Conservation (phyloP, 2,113 vertebrate species). For the Megaptera novaeangliae region DNA sequence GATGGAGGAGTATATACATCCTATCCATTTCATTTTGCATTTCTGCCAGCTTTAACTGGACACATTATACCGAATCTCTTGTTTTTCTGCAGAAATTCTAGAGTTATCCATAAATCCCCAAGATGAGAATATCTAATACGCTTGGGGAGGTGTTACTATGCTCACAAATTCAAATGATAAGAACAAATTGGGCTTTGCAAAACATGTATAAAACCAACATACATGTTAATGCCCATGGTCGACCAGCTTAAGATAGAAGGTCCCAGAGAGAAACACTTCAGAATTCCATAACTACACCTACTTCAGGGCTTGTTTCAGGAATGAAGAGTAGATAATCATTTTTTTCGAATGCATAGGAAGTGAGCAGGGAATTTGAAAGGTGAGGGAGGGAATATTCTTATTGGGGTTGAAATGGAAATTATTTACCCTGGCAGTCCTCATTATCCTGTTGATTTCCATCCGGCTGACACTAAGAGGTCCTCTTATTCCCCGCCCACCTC, state of each 20-base stretch:
- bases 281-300: conserved; percentile 64
- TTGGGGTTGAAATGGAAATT: conserved; percentile 74
- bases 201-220: conserved; percentile 61
- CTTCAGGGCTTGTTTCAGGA: conserved; percentile 60
- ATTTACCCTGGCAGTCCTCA: conserved; percentile 63
- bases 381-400: conserved; percentile 50
- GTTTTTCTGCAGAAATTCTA: conserved; percentile 54
- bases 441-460: conserved; percentile 70
- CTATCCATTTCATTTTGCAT: background rate
- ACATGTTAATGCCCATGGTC: conserved; percentile 57
- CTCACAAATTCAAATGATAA: conserved; percentile 69
- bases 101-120: conserved; percentile 52
- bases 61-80: conserved; percentile 36
- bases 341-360: conserved; percentile 52
- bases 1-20: background rate
- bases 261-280: conserved; percentile 57
- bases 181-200: conserved; percentile 65
- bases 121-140: conserved; percentile 57
- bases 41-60: conserved; percentile 24
- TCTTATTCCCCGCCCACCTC: conserved; percentile 46
- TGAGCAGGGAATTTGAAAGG: conserved; percentile 67
- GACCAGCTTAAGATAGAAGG: conserved; percentile 36
- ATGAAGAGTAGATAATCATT: conserved; percentile 62
- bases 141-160: conserved; percentile 7
- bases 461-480: conserved; percentile 60